Evolutionary conservation across 2,797 vertebrate species (phyloP), one percentile per base, ranked within the genome.

Genomic region (Psittacula derbiana): DNA sequence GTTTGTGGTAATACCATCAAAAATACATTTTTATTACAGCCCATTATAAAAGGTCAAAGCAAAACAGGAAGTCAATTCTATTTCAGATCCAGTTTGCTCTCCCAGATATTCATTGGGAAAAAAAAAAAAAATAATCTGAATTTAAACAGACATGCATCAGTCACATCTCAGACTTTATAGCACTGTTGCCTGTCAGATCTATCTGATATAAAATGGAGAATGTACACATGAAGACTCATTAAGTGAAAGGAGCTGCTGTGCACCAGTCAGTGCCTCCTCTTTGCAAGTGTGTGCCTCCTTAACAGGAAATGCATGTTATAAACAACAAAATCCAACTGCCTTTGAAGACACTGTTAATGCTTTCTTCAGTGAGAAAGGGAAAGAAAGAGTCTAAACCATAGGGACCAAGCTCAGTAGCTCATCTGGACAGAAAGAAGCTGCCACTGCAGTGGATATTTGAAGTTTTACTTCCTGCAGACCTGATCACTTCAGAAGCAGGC

Each of bases 171-270:
- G 47, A 67, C 25, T 44, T 49, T 47, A 44, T 5, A 25, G 33
- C 24, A 33, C 33, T 65, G 40, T 4, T 75, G 73, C n/a, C 38
- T 55, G 47, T 49, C 57, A 61, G 21, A 70, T 62, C 46, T 24
- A 15, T 18, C 17, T 57, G 11, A n/a, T 30, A 20, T 30, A 86
- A 67, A 91, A 64, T 24, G 27, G 12, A 88, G 40, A 69, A 41
- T 0, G 1, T 4, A 49, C 4, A 15, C 3, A 30, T 2, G 27
- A 83, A 81, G n/a, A 43, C 10, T 31, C 33, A 12, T 7, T 6
- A 50, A 58, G n/a, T 13, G 11, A 38, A 65, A 65, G 16, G 16
- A 62, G 67, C 67, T 57, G 53, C 28, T 60, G 44, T 2, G 3
- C 16, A 74, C 20, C 52, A 43, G 30, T 23, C 33, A 11, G 49